Percentiles rank a stretch among this genome's conserved stretches.
Evolutionary conservation across 1,140 invertebrate species (phyloP).

Genomic region (Holotrichia oblita): DNA sequence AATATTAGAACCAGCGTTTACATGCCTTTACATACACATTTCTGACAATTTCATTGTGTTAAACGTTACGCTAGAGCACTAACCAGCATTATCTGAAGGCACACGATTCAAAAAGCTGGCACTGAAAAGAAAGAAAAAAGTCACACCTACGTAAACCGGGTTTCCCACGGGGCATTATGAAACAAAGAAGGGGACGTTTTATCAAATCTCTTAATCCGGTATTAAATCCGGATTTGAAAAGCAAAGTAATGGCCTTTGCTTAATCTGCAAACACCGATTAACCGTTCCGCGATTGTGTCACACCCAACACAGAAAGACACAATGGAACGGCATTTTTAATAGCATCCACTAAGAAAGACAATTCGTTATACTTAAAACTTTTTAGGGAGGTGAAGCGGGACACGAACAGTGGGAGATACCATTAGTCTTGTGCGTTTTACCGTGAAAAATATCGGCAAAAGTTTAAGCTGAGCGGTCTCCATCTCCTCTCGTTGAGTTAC

Average conservation of each 20-base stretch:
- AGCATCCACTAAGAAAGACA: slow-evolving; percentile 32
- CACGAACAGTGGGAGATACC: not conserved
- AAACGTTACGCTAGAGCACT: not conserved
- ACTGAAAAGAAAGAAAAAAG: not conserved
- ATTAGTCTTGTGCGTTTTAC: slow-evolving; percentile 33
- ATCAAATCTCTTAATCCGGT: slow-evolving; percentile 45
- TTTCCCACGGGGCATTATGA: slow-evolving; percentile 27
- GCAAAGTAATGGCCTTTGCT: slow-evolving; percentile 43
- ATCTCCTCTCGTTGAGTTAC: slow-evolving; percentile 5
- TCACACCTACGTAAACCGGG: slow-evolving; percentile 7
- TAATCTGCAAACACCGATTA: slow-evolving; percentile 47
- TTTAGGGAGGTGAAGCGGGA: not conserved
- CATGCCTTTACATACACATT: too few species aligned
- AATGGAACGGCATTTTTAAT: slow-evolving; percentile 42
- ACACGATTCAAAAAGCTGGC: not conserved
- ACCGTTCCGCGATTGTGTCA: slow-evolving; percentile 42
- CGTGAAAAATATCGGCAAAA: slow-evolving; percentile 35
- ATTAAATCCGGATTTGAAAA: slow-evolving; percentile 42
- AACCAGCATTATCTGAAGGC: not conserved
- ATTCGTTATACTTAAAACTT: slow-evolving; percentile 35
- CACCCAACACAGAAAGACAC: slow-evolving; percentile 9
- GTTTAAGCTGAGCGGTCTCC: slow-evolving; percentile 15
- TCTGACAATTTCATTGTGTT: not conserved
- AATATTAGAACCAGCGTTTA: not conserved
- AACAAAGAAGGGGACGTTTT: slow-evolving; percentile 42